Base-by-base conservation (phyloP, 2,113 vertebrate species). In the Falcunculus frontatus region DNA sequence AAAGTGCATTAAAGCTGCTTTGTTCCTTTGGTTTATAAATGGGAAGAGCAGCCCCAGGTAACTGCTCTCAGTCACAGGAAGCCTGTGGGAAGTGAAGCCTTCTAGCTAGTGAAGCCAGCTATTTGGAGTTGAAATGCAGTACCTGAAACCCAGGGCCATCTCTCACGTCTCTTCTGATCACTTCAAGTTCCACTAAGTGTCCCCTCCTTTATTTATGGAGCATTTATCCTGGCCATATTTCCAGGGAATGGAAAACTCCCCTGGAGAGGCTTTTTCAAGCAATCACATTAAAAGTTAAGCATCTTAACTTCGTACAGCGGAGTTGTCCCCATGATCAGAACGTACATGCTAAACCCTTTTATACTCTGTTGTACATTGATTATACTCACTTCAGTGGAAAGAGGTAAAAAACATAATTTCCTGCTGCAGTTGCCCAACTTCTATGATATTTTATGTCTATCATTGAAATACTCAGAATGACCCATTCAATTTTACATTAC, bases 401-500 rank as follows among this genome's bases (percentile, higher is more conserved):
- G 91, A 85, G 77, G 81, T 81, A 94, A 96, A 91, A 94, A 93
- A 52, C 59, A 50, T 53, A 46, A 82, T 93, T 95, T 93, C 81
- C 74, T 87, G 46, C 74, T 5, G 27, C 86, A 84, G 77, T 75
- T 69, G 69, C 92, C 57, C 74, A 95, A 76, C 60, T 83, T 89
- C 79, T 49, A 73, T 89, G 60, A 13, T 46, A 32, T 63, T 93
- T 95, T 92, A 93, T 95, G 56, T 83, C 88, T 95, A 29, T 85
- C 94, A 81, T 57, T 92, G 95, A 95, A 90, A 95, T 76, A 89
- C 77, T 53, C 32, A 87, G 89, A 95, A 91, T 92, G 91, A 91
- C 87, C 91, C 91, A 97, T 95, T 95, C 93, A 84, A 91, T 92
- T 89, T 89, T 72, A 87, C 84, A 67, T 96, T 95, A 84, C 55